Evolutionary conservation across 1,140 invertebrate species (phyloP), one percentile per base, ranked within the genome.

Genomic region (Leptonema lineaticorne): DNA sequence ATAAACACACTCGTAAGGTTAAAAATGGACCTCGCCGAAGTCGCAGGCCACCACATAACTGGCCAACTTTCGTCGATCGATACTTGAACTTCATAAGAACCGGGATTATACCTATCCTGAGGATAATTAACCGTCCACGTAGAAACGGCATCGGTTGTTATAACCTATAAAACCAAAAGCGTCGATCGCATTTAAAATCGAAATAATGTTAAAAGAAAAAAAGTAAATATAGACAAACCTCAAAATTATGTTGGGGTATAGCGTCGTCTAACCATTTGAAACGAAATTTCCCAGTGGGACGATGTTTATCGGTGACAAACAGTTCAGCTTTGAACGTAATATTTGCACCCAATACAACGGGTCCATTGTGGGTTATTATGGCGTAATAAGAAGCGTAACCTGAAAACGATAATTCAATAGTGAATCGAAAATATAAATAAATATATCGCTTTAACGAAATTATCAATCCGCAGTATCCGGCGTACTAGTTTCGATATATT

Each of bases 251-350:
- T 69, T 78, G 73, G 2, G 78, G 80, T 14, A 85, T 74, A 0
- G 81, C 83, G 82, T 87, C 79, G 77, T 90, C 89, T 53, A 41
- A 62, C 86, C 85, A 88, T 1, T 27, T 11, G 73, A 82, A 87
- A 46, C 46, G 73, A 74, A 80, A 86, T 1, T 30, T 7, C 28
- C 78, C 80, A 9, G 46, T 71, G 9, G 81, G 79, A n/a, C n/a
- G n/a, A 67, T 80, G 75, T 1, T 66, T 28, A 4, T 78, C 81
- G 67, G 79, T 69, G 33, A 76, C 74, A 48, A 78, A 78, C 5
- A 90, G 75, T 69, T 83, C 80, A n/a, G 87, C 88, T 74, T 76
- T 84, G 74, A 90, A 89, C 56, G 84, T 86, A 37, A 90, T 83
- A 66, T 82, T 85, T 8, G 84, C 87, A 29, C 89, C 89, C 50